Percentiles rank a stretch among this genome's conserved stretches.
phyloP scores from a whole-genome alignment of 2,888 invertebrate species.

The Salticus scenicus region DNA sequence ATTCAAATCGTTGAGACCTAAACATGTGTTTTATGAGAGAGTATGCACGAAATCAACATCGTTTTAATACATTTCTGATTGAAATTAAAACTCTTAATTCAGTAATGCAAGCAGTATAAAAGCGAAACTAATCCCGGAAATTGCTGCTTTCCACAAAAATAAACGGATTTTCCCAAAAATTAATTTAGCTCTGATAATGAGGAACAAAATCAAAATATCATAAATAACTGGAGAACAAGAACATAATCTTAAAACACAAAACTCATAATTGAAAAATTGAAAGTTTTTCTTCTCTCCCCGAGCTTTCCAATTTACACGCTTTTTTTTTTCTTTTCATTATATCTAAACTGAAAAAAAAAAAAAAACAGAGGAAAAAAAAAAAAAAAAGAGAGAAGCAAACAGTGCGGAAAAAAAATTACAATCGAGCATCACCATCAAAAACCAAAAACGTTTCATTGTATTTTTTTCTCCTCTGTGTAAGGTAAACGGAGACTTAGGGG shows the following conservation, averaged over 20 bases:
- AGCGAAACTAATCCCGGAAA: not conserved
- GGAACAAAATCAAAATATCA: slow-evolving; percentile 14
- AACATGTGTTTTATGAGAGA: not conserved
- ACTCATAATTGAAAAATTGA: slow-evolving; percentile 11
- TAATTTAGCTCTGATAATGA: slow-evolving; percentile 12
- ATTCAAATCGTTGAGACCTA: too few species aligned
- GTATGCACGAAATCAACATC: not conserved
- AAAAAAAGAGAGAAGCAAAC: not conserved
- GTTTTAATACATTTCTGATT: not conserved
- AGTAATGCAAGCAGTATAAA: not conserved
- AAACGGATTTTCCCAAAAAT: slow-evolving; percentile 5
- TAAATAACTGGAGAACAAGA: not conserved
- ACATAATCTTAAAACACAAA: slow-evolving; percentile 5
- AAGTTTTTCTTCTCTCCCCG: not conserved
- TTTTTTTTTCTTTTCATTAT: slow-evolving; percentile 7
- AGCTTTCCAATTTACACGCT: not conserved
- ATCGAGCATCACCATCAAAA: slow-evolving; percentile 21
- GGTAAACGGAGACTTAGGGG: slow-evolving; percentile 32
- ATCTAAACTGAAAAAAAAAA: not conserved
- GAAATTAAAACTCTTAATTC: slow-evolving; percentile 16
- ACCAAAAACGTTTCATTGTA: slow-evolving; percentile 21
- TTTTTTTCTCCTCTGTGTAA: slow-evolving; percentile 6
- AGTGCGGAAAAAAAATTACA: slow-evolving; percentile 14
- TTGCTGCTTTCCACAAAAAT: not conserved
- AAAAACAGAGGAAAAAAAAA: not conserved